These are phyloP conservation scores for Leptinotarsa juncta DNA, from an alignment of 2,888 invertebrate genomes.

Conservation along the genomic window DNA sequence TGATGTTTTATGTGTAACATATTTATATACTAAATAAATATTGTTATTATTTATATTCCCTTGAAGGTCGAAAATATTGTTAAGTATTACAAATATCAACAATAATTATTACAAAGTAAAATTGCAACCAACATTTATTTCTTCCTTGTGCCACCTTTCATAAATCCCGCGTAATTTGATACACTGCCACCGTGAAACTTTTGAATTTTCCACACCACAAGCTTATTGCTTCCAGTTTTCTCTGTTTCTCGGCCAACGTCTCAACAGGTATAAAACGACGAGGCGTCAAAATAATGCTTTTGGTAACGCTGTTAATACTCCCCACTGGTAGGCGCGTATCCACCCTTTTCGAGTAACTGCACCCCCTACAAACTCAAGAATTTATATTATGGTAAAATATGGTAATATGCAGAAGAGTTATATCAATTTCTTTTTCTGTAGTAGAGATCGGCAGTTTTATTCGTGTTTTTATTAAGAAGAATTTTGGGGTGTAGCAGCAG, in stretches of 20 bases:
- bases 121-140: too few relatives aligned
- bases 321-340: constrained; percentile 39
- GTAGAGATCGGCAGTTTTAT: neutral
- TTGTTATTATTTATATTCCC: too few relatives aligned
- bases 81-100: too few relatives aligned
- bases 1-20: too few relatives aligned
- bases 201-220: constrained; percentile 9
- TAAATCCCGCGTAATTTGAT: neutral
- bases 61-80: too few relatives aligned
- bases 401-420: constrained; percentile 44
- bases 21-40: too few relatives aligned
- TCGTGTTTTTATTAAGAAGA: neutral
- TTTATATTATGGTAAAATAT: constrained; percentile 53
- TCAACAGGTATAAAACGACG: constrained; percentile 25
- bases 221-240: constrained; percentile 3
- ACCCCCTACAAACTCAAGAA: constrained; percentile 42
- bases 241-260: neutral
- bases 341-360: constrained; percentile 50
- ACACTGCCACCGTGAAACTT: constrained; percentile 5
- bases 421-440: neutral
- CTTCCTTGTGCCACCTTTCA: neutral
- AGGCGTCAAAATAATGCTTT: constrained; percentile 29
- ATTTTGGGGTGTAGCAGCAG: neutral
- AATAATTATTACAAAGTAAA: too few relatives aligned
- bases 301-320: constrained; percentile 39